Evolutionary conservation across 2,113 vertebrate species (phyloP).

Genomic region (Stictonetta naevosa): DNA sequence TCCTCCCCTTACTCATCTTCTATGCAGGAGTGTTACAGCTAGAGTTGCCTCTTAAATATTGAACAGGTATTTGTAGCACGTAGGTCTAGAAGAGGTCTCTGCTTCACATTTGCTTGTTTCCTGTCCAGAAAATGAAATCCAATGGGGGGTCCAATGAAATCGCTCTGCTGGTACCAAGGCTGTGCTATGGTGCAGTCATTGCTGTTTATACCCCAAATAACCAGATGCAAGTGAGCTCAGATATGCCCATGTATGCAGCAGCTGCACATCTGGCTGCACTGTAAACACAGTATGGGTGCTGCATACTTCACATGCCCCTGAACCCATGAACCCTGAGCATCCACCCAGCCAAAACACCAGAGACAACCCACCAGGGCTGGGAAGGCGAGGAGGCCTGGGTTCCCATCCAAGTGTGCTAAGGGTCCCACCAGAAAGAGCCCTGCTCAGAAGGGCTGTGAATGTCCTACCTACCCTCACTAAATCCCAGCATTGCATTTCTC

Average conservation of each 20-base stretch:
- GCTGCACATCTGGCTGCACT: not conserved
- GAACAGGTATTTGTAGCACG: not conserved
- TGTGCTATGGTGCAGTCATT: accelerated
- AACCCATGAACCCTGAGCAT: not conserved
- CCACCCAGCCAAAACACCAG: not conserved
- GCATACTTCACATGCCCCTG: not conserved
- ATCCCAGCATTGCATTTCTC: not conserved
- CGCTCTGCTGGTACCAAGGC: accelerated
- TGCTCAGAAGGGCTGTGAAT: not conserved
- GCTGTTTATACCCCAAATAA: not conserved
- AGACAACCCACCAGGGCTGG: not conserved
- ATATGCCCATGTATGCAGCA: not conserved
- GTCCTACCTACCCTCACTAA: not conserved
- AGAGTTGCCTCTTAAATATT: slow-evolving; percentile 56
- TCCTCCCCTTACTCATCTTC: slow-evolving; percentile 2
- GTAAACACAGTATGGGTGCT: not conserved
- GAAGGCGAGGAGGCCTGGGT: not conserved
- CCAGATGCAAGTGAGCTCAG: not conserved
- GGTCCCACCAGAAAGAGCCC: not conserved
- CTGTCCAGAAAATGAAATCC: not conserved
- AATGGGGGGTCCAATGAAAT: not conserved
- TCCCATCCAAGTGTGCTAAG: not conserved
- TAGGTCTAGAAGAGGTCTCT: not conserved
- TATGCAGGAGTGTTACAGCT: not conserved
- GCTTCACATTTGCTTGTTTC: not conserved